Conservation (phyloP, 2,888 invertebrate species). For the Eupithecia pulchellata region DNA sequence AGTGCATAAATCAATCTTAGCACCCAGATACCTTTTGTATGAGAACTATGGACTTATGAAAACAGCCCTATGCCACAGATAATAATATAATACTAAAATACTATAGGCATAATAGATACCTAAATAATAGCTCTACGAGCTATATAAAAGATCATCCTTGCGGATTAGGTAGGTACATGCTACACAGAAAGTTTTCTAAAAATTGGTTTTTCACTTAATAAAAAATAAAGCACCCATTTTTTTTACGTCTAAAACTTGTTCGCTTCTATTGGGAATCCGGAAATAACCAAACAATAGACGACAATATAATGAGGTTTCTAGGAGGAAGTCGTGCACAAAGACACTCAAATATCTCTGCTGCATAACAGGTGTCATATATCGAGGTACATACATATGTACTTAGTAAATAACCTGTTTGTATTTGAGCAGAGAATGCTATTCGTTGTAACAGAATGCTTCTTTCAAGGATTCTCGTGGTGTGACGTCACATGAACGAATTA, state of each 20-base stretch:
- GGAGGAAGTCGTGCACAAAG: neutral
- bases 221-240: neutral
- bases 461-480: constrained; percentile 39
- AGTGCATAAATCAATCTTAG: too few relatives aligned
- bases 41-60: too few relatives aligned
- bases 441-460: constrained; percentile 29
- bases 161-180: neutral
- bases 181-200: neutral
- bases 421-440: constrained; percentile 16
- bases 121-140: neutral
- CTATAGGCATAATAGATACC: too few relatives aligned
- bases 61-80: too few relatives aligned
- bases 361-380: neutral
- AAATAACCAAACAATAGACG: neutral
- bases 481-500: constrained; percentile 23
- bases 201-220: neutral
- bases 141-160: neutral
- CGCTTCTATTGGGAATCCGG: neutral
- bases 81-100: too few relatives aligned
- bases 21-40: too few relatives aligned
- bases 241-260: neutral
- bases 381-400: neutral
- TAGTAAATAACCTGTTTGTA: constrained; percentile 29
- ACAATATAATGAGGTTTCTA: neutral
- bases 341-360: neutral